A percentile compares a stretch with the other conserved stretches of the same genome.
Conservation (phyloP, 30 jellyfish, hydroid and myxozoan genomes). For the Cassiopea xamachana region DNA sequence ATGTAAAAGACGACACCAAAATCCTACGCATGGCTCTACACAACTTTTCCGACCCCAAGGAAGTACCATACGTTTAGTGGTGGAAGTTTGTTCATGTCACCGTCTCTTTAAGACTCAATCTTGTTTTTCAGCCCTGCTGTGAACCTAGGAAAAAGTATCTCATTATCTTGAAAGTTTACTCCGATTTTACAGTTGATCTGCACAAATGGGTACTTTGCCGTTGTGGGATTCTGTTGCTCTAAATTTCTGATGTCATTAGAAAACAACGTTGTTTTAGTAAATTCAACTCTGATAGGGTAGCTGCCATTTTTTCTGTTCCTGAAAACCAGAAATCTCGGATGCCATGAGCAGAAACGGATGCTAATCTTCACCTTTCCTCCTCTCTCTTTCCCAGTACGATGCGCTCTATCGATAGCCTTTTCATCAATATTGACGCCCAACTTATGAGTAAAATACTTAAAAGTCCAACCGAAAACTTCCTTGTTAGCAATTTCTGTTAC, state of each 20-base stretch:
- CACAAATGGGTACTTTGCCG: not conserved
- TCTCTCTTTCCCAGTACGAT: not conserved
- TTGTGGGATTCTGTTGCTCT: not conserved
- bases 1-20: too few species aligned
- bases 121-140: not conserved
- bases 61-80: not conserved
- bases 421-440: not conserved
- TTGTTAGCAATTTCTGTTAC: not conserved
- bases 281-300: not conserved
- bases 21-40: not conserved
- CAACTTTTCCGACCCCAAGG: not conserved
- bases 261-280: not conserved
- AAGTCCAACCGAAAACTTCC: not conserved
- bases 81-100: not conserved
- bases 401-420: not conserved
- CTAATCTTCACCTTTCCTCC: not conserved
- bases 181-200: not conserved
- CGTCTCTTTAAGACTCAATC: not conserved
- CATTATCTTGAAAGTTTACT: not conserved
- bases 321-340: not conserved
- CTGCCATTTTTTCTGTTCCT: not conserved
- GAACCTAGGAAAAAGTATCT: not conserved
- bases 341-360: not conserved
- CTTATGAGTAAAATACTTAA: not conserved
- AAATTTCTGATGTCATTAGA: not conserved